Evolutionary conservation across 2,888 invertebrate genomes (phyloP).

Genomic region (Pyralis farinalis): DNA sequence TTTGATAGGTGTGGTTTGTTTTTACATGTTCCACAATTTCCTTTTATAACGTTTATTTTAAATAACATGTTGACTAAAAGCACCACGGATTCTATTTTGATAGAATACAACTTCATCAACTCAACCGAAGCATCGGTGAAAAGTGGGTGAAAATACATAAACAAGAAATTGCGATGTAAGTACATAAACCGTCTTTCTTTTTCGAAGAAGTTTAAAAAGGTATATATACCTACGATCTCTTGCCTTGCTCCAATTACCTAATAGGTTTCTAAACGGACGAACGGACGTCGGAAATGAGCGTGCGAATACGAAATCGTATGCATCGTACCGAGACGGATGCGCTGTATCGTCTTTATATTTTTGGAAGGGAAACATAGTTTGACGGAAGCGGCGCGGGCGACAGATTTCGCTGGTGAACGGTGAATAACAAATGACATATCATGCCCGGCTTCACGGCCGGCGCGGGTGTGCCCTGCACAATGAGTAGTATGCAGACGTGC

Average conservation of each 20-base stretch:
- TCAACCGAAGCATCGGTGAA: too few relatives aligned
- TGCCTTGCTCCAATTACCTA: conserved; percentile 36
- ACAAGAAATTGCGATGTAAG: too few relatives aligned
- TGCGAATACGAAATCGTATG: conserved; percentile 44
- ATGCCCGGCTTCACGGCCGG: conserved; percentile 56
- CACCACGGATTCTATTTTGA: too few relatives aligned
- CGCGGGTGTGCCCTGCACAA: conserved; percentile 34
- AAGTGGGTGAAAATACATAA: too few relatives aligned
- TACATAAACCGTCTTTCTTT: too few relatives aligned
- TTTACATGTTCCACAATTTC: too few relatives aligned
- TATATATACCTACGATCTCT: conserved; percentile 28
- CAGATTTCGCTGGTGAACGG: conserved; percentile 48
- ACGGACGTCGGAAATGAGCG: conserved; percentile 39
- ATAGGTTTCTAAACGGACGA: conserved; percentile 22
- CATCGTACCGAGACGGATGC: conserved; percentile 50
- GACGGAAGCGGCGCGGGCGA: conserved; percentile 53
- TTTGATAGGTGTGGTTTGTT: too few relatives aligned
- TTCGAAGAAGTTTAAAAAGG: too few relatives aligned
- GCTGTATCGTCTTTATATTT: conserved; percentile 59
- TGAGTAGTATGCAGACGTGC: conserved; percentile 33
- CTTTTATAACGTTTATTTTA: too few relatives aligned
- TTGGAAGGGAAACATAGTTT: conserved; percentile 60
- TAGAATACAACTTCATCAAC: too few relatives aligned
- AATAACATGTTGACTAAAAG: too few relatives aligned
- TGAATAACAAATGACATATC: conserved; percentile 55